Conservation (phyloP, 2,888 invertebrate species). For the Drosophila testacea region DNA sequence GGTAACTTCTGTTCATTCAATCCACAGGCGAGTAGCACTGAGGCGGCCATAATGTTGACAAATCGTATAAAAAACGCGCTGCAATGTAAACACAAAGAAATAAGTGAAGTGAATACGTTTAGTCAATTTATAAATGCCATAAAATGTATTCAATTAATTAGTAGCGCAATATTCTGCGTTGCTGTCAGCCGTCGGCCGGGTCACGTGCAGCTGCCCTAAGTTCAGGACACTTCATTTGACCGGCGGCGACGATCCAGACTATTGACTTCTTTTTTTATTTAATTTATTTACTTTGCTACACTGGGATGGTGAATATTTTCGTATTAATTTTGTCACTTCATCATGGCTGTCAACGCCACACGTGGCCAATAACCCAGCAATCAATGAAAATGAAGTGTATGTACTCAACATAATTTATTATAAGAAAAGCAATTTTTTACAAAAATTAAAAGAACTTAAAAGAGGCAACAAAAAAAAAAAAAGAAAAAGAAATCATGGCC, state of each 20-base stretch:
- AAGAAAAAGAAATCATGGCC: slow-evolving; percentile 68
- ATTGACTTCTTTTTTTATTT: slow-evolving; percentile 29
- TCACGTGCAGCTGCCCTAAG: slow-evolving; percentile 61
- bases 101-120: slow-evolving; percentile 38
- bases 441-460: slow-evolving; percentile 27
- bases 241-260: slow-evolving; percentile 34
- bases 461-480: slow-evolving; percentile 12
- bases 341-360: slow-evolving; percentile 69
- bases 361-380: slow-evolving; percentile 60
- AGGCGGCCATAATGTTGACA: slow-evolving; percentile 87
- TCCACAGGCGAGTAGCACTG: slow-evolving; percentile 88
- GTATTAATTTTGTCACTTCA: slow-evolving; percentile 73
- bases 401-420: slow-evolving; percentile 54
- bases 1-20: slow-evolving; percentile 87
- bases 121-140: slow-evolving; percentile 72
- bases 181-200: slow-evolving; percentile 34
- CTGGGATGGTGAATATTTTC: slow-evolving; percentile 29
- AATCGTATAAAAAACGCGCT: slow-evolving; percentile 38
- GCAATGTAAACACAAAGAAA: slow-evolving; percentile 36
- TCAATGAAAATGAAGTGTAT: slow-evolving; percentile 41
- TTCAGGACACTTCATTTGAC: slow-evolving; percentile 53
- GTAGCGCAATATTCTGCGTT: slow-evolving; percentile 35
- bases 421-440: slow-evolving; percentile 17
- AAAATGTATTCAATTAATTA: slow-evolving; percentile 69
- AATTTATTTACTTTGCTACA: slow-evolving; percentile 58